Base-by-base conservation (phyloP, 2,888 invertebrate genomes). In the Drosophila peninsularis region DNA sequence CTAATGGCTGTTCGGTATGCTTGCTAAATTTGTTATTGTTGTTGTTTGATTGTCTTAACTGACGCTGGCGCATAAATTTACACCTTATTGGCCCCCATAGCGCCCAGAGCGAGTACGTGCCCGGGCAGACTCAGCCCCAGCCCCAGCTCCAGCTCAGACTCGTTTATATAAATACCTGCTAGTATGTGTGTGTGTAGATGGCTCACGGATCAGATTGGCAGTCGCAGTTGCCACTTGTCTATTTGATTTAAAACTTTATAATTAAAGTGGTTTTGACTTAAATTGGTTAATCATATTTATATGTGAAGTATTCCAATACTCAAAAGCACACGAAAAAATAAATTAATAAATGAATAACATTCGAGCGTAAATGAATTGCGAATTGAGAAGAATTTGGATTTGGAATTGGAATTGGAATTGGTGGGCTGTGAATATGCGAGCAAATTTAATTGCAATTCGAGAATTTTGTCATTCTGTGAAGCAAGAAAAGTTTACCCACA, bases 51-150 rank as follows among this genome's bases (percentile, higher is more conserved):
- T 72, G 63, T 78, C 55, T 68, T 21, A 65, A 62, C 69, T 64
- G 73, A 50, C 60, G 67, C 53, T 66, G 60, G 47, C 71, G 88
- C 86, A 83, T 88, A 91, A 90, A 91, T 91, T 91, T 91, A 91
- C 91, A 91, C 91, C 90, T 90, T 91, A 91, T 91, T 91, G 91
- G 89, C 91, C 91, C 90, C 90, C 91, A 91, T 91, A 88, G 86
- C 77, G 72, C 87, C 83, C 79, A 81, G 56, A 81, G 74, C 72
- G 53, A 65, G 71, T 85, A 85, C 82, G 82, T 85, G 78, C 80
- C 69, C 49, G 61, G 27, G 32, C 50, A 53, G 41, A 9, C 34
- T 6, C 42, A 47, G 52, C 50, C 17, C 19, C 49, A 47, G 50
- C 52, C 17, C 21, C 47, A 49, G 30, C 37, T 32, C 21, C 47